These are phyloP conservation scores for Bradypus variegatus DNA, from an alignment of 2,797 vertebrate species.

Conservation along the genomic window DNA sequence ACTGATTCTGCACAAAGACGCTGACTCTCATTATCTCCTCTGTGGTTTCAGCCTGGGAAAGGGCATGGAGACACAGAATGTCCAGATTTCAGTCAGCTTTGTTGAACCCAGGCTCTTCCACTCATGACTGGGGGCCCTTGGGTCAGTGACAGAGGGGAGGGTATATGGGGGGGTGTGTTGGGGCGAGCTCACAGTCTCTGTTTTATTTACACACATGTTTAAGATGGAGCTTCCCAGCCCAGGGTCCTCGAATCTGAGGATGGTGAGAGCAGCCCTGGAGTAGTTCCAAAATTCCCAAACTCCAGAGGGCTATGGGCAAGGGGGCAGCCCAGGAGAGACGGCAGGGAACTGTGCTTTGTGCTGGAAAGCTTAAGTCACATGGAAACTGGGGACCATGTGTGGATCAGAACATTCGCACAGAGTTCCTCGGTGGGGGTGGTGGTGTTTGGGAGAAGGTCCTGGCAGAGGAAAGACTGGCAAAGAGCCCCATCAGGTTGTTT, in stretches of 20 bases:
- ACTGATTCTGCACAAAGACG: not conserved
- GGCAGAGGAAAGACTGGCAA: not conserved
- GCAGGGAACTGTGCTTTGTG: not conserved
- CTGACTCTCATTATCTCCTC: not conserved
- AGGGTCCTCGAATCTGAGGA: too few species aligned
- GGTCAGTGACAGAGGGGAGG: not conserved
- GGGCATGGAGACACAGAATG: not conserved
- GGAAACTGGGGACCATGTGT: rapidly evolving
- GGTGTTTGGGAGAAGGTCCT: not conserved
- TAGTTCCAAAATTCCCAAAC: not conserved
- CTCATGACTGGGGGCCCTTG: not conserved
- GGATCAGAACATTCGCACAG: not conserved
- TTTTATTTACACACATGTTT: too few species aligned
- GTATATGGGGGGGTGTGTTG: rapidly evolving
- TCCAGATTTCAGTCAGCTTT: not conserved
- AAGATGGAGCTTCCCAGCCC: too few species aligned
- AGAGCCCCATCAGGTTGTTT: not conserved
- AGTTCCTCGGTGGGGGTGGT: too few species aligned
- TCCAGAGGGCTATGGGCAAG: not conserved
- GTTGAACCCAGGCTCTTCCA: not conserved
- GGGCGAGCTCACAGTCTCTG: too few species aligned
- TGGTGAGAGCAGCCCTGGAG: not conserved
- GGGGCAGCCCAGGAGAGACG: not conserved
- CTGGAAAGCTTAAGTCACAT: not conserved
- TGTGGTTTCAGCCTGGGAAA: not conserved